phyloP scores from a whole-genome alignment of 2,888 invertebrate genomes.

The Agapetus fuscipes region DNA sequence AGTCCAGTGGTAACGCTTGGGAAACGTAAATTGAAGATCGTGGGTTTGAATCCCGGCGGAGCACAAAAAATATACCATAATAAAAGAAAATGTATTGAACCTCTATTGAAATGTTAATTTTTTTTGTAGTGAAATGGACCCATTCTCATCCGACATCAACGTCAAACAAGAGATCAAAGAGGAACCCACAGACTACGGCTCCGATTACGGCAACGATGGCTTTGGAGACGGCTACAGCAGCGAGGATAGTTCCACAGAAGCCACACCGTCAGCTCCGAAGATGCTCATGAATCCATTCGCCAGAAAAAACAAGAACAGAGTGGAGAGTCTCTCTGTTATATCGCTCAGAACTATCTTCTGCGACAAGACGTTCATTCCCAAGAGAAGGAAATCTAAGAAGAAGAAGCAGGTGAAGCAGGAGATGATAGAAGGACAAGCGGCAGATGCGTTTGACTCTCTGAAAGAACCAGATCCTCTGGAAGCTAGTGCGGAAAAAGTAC shows the following conservation, averaged over 20 bases:
- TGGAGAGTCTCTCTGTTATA: conserved; percentile 27
- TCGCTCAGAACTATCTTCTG: conserved; percentile 33
- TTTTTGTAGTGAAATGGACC: too few relatives aligned
- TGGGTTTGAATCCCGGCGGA: too few relatives aligned
- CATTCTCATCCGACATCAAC: conserved; percentile 3
- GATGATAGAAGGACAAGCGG: neutral
- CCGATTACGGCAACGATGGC: conserved; percentile 14
- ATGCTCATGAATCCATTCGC: conserved; percentile 15
- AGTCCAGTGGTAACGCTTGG: too few relatives aligned
- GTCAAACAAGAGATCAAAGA: conserved; percentile 26
- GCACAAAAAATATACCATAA: too few relatives aligned
- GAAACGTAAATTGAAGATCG: too few relatives aligned
- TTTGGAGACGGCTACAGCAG: conserved; percentile 10
- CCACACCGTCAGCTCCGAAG: conserved; percentile 10
- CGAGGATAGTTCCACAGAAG: conserved; percentile 3
- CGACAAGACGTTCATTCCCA: conserved; percentile 28
- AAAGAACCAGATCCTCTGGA: too few relatives aligned
- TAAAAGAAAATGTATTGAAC: too few relatives aligned
- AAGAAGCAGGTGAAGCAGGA: conserved; percentile 19
- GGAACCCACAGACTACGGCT: conserved; percentile 30
- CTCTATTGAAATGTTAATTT: neutral
- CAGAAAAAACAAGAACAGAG: conserved; percentile 18
- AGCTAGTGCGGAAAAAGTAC: too few relatives aligned
- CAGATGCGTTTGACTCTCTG: neutral
- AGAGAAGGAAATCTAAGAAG: conserved; percentile 7